Evolutionary conservation across 2,113 vertebrate species (phyloP), one percentile per base, ranked within the genome.

Genomic region (Argyrosomus japonicus): DNA sequence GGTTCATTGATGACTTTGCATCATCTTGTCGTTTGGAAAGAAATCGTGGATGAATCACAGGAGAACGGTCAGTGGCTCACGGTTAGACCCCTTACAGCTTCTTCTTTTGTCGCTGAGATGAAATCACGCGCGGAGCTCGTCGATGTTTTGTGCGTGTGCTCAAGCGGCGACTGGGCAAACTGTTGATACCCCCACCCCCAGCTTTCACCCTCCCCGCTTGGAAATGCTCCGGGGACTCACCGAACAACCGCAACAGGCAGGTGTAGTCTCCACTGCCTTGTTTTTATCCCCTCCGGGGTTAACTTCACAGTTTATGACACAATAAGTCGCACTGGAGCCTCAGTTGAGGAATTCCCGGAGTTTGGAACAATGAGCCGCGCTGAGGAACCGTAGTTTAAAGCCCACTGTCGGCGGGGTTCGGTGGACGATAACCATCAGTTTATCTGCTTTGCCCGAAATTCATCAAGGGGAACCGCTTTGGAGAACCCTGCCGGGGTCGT

Each of bases 301-400:
- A 23, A 43, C 11, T 56, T 48, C 15, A 36, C 58, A 58, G 68
- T 13, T 57, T 29, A n/a, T 25, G 5, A 27, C 4, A 15, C 25
- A 48, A 11, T 23, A 15, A 74, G 32, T 47, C 29, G 25, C 11
- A 1, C n/a, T 40, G 73, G 64, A 64, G 19, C 71, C 12, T 81
- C 62, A 69, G n/a, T 56, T 82, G 62, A 84, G 81, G 87, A 83
- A 83, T 87, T 84, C 75, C 72, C 69, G 19, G 81, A 91, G 60
- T 89, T 89, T 83, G 54, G 61, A 61, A 29, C 53, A 48, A 61
- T 6, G 27, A 75, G 43, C 25, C 12, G 62, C 53, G 53, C 62
- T 13, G 6, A 47, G 36, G 48, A 40, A 77, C 18, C 27, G 2
- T 18, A 40, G 57, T 64, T 72, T 23, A 21, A 75, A 70, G 23